Evolutionary conservation across 1,140 invertebrate genomes (phyloP), one percentile per base, ranked within the genome.

Genomic region (Drosophila melanica): DNA sequence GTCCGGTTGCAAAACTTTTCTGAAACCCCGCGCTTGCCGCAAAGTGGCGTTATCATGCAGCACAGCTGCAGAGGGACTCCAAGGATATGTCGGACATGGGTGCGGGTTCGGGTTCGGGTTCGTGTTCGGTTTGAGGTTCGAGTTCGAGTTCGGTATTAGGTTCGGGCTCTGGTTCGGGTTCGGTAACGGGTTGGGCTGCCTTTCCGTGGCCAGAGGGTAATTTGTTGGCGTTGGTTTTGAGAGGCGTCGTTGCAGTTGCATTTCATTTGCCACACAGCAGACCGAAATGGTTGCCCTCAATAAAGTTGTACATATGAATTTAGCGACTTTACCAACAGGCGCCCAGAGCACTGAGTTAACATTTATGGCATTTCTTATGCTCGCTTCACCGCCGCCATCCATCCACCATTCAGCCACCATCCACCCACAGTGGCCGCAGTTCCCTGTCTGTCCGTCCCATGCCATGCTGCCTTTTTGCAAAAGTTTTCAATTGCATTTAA

Each of bases 401-500:
- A 14, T 12, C 10, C 39, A 0, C 18, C 18, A 7, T 20, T 10
- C 2, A 44, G 12, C 20, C 30, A n/a, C 20, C 5, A 7, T 23
- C n/a, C 37, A 16, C 4, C 23, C 23, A 1, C 4, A 2, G 23
- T 2, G 1, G 20, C 20, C 20, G 16, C 11, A 11, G 27, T 18
- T 4, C 3, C n/a, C 9, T 5, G 14, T 14, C 20, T 2, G 20
- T 4, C 30, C 30, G 5, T 16, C 20, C 10, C 16, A n/a, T 42
- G 44, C 48, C 12, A 33, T 59, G 48, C 68, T 64, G 55, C 44
- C 23, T 62, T 63, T 70, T 60, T 53, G 51, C 45, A 55, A 78
- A 72, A 81, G 70, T 81, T 85, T 86, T 85, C 81, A 85, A 85
- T 85, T 85, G 77, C 81, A 85, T 86, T 85, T 81, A 57, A 81